phyloP scores from a whole-genome alignment of 2,797 vertebrate genomes.

The Scomberomorus guttatus region DNA sequence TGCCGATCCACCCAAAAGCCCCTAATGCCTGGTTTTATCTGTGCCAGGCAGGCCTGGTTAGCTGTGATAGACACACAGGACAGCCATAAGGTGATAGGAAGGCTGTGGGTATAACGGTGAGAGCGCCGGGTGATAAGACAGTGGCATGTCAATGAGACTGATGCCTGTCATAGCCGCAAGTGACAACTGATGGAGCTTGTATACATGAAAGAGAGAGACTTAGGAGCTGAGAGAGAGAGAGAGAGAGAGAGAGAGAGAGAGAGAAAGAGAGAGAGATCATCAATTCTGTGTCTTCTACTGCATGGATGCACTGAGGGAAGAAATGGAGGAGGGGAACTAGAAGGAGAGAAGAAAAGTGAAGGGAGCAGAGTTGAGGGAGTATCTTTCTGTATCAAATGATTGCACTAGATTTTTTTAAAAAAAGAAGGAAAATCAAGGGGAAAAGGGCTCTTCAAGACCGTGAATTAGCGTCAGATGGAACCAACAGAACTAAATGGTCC shows the following conservation, averaged over 20 bases:
- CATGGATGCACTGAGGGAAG: neutral
- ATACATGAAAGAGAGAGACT: conserved; percentile 40
- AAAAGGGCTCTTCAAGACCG: neutral
- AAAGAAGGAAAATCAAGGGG: conserved; percentile 8
- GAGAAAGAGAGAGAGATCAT: conserved; percentile 5
- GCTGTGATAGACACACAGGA: conserved; percentile 72
- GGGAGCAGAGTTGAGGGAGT: neutral
- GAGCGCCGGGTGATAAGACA: conserved; percentile 69
- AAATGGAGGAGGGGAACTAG: neutral
- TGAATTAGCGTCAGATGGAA: conserved; percentile 31
- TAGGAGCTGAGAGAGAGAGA: conserved; percentile 5
- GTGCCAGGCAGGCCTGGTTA: conserved; percentile 71
- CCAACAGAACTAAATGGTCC: conserved; percentile 24
- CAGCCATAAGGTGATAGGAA: conserved; percentile 61
- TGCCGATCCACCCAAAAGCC: conserved; percentile 53
- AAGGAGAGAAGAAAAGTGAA: neutral
- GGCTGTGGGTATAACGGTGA: conserved; percentile 42
- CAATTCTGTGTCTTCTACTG: neutral
- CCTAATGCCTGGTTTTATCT: conserved; percentile 69
- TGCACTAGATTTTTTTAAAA: conserved; percentile 14
- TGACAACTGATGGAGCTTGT: conserved; percentile 57
- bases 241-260: neutral
- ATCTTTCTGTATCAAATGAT: conserved; percentile 4
- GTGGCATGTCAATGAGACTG: conserved; percentile 56
- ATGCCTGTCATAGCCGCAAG: conserved; percentile 62